Conservation (phyloP, 2,888 invertebrate species). For the Monoplex corrugatus region DNA sequence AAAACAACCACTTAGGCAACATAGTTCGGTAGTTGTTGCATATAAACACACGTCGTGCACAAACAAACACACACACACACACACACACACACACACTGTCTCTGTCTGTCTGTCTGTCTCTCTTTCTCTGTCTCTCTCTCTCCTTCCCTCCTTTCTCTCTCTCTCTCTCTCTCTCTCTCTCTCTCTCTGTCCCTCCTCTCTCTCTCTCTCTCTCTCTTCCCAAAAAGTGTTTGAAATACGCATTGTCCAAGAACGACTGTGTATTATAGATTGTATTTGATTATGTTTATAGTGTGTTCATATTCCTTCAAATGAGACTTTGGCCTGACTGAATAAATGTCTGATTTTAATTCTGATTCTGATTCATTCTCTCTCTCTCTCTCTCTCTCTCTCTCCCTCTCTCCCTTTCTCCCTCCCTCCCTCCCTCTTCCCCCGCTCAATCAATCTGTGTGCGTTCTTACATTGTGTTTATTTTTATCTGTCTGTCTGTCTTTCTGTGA, state of each 20-base stretch:
- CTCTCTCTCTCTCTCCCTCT: constrained; percentile 42
- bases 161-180: neutral
- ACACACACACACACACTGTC: no score
- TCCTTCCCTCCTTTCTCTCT: neutral
- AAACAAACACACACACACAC: no score
- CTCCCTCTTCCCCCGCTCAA: constrained; percentile 38
- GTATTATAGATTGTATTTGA: no score
- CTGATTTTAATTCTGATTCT: neutral
- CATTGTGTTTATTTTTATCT: constrained; percentile 38
- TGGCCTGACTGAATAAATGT: no score
- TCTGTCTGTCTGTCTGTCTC: neutral
- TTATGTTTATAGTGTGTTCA: no score
- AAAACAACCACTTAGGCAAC: neutral
- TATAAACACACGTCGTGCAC: no score
- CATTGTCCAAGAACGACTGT: no score
- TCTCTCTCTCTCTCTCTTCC: neutral
- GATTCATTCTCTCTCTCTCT: constrained; percentile 7
- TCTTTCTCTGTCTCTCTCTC: constrained; percentile 40
- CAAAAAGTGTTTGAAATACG: no score
- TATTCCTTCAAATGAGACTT: neutral
- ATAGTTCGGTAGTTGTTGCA: neutral
- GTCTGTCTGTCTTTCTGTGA: neutral
- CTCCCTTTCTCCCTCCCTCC: constrained; percentile 20
- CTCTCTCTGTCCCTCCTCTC: neutral
- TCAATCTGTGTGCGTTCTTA: no score